Percentiles rank a stretch among this genome's conserved stretches.
Conservation (phyloP, 2,797 vertebrate genomes). For the Enoplosus armatus region DNA sequence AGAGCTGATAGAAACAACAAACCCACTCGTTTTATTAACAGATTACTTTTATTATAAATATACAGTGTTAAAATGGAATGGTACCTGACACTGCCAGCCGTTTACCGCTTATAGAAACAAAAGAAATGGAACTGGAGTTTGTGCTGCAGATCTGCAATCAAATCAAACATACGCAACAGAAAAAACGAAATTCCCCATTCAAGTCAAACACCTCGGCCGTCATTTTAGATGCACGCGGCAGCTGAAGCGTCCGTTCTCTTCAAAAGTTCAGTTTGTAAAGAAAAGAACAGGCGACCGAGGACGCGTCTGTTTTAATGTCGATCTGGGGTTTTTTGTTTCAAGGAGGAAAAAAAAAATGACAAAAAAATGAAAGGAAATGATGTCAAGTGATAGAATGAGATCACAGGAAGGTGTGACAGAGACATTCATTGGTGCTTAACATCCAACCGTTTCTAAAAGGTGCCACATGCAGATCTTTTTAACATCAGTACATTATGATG, state of each 20-base stretch:
- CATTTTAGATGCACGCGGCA: neutral
- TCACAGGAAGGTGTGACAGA: conserved; percentile 40
- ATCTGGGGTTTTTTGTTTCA: neutral
- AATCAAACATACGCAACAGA: conserved; percentile 6
- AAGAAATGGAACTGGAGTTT: conserved; percentile 40
- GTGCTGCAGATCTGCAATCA: conserved; percentile 41
- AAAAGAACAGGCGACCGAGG: neutral
- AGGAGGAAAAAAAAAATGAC: neutral
- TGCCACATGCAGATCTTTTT: conserved; percentile 56
- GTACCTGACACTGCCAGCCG: conserved; percentile 77
- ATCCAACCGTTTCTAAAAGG: conserved; percentile 46
- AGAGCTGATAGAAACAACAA: neutral
- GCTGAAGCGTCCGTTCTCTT: neutral
- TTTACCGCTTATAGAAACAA: conserved; percentile 54
- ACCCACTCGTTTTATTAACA: conserved; percentile 36
- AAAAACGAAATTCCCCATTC: neutral
- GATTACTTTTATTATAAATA: conserved; percentile 88
- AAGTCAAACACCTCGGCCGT: neutral
- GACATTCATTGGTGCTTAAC: conserved; percentile 62
- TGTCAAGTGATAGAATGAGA: conserved; percentile 14
- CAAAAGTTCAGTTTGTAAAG: conserved; percentile 2
- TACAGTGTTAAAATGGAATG: conserved; percentile 87
- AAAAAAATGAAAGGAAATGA: neutral
- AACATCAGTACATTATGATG: neutral
- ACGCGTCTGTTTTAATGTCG: neutral